These are phyloP conservation scores for Acheta domesticus DNA, from an alignment of 2,888 invertebrate species.

Conservation along the genomic window DNA sequence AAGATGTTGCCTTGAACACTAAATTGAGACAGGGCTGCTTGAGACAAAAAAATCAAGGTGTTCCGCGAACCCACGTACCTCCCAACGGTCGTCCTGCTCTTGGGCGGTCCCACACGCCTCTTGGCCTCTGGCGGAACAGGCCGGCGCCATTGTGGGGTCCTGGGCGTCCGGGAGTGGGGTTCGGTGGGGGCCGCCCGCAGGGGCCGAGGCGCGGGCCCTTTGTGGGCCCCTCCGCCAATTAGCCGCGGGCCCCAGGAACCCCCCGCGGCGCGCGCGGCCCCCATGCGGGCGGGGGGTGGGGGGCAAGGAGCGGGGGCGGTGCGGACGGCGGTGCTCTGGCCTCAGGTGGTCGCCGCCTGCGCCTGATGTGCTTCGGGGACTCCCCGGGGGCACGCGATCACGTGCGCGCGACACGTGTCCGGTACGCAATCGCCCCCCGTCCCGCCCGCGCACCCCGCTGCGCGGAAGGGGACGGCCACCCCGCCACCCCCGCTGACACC, in stretches of 20 bases:
- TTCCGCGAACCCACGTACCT: no score
- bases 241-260: neutral
- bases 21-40: no score
- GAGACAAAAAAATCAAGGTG: no score
- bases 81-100: no score
- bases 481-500: neutral
- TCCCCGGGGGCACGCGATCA: conserved; percentile 18
- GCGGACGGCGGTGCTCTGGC: neutral
- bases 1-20: no score
- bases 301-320: neutral
- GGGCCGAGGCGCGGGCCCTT: neutral
- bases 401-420: conserved; percentile 9
- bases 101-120: no score
- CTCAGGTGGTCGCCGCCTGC: conserved; percentile 7
- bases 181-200: neutral
- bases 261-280: neutral
- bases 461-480: no score
- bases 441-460: neutral
- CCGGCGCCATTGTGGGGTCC: no score
- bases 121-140: no score
- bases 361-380: neutral
- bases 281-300: neutral
- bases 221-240: conserved; percentile 18
- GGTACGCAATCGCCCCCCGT: neutral
- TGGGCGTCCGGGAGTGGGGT: no score